These are phyloP conservation scores for Loris lydekkerianus DNA, from an alignment of 2,797 vertebrate species.

Conservation along the genomic window DNA sequence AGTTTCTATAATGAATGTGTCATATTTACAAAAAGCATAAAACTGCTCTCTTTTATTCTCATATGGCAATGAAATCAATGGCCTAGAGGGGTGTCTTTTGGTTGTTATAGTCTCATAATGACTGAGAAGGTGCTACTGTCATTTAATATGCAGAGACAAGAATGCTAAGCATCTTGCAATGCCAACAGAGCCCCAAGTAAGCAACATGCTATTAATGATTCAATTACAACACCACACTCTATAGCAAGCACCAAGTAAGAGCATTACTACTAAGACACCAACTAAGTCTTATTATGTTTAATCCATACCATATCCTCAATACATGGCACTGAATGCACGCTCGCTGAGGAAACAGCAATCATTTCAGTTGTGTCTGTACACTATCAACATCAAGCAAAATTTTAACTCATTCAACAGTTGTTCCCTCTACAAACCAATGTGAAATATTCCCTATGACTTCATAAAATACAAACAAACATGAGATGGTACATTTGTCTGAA, in stretches of 20 bases:
- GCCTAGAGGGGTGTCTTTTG: background rate
- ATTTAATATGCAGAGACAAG: background rate
- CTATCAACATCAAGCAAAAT: background rate
- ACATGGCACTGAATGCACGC: background rate
- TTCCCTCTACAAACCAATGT: background rate
- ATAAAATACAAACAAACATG: background rate
- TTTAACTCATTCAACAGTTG: slow-evolving; percentile 18
- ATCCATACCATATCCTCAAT: background rate
- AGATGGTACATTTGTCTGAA: background rate
- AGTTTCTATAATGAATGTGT: slow-evolving; percentile 11
- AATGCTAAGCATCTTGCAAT: background rate
- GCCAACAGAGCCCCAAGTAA: background rate
- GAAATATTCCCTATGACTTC: background rate
- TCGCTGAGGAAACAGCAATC: slow-evolving; percentile 5
- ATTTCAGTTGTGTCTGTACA: background rate
- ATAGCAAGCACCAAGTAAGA: background rate
- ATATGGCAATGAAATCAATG: background rate
- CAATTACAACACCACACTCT: background rate
- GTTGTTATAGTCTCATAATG: background rate
- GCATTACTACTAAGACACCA: background rate
- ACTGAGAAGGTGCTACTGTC: background rate
- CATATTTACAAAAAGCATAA: slow-evolving; percentile 3
- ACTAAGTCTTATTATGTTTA: background rate
- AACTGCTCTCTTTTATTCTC: slow-evolving; percentile 18
- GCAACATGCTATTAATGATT: background rate